Base-by-base conservation (phyloP, 2,113 vertebrate species). In the Reinhardtius hippoglossoides region DNA sequence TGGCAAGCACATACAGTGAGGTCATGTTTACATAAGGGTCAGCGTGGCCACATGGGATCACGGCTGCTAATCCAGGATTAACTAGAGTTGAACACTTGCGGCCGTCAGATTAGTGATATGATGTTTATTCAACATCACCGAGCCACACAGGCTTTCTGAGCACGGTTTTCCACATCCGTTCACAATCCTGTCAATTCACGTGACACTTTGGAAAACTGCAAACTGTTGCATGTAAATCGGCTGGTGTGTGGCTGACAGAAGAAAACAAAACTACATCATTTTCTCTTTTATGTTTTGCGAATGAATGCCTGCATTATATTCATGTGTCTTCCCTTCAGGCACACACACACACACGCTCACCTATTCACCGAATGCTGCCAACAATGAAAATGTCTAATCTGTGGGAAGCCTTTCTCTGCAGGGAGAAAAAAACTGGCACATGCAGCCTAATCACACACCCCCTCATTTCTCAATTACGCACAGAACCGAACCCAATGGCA, bases 391-490 rank as follows among this genome's bases (percentile, higher is more conserved):
- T 6, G 23, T 71, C 54, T 62, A 59, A 79, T 83, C 65, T 70
- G 31, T 70, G 16, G 18, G 27, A 73, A 48, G 60, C 18, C 21
- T 62, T 58, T 80, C 54, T 87, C 65, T 68, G 50, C 56, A 24
- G 26, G 80, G 61, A 63, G 26, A 84, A 71, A 55, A 64, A 55
- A 64, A 46, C 42, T 50, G 78, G 70, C 60, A 26, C 74, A 60
- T 63, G 27, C 74, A 44, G 61, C 64, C 56, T 60, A 74, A 84
- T 85, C 73, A 80, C 59, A 71, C 73, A 56, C 23, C 65, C 63
- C 65, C 61, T 58, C 35, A n/a, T 74, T 77, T 82, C 74, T 85
- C 75, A 87, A 80, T 81, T 87, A 85, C 64, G 81, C 31, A 44
- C 64, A 58, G 40, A 74, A 83, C 44, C 20, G 0, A 84, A 70